A percentile compares a stretch with the other conserved stretches of the same genome.
Conservation (phyloP, 2,113 vertebrate species). For the Onychorhynchus coronatus region DNA sequence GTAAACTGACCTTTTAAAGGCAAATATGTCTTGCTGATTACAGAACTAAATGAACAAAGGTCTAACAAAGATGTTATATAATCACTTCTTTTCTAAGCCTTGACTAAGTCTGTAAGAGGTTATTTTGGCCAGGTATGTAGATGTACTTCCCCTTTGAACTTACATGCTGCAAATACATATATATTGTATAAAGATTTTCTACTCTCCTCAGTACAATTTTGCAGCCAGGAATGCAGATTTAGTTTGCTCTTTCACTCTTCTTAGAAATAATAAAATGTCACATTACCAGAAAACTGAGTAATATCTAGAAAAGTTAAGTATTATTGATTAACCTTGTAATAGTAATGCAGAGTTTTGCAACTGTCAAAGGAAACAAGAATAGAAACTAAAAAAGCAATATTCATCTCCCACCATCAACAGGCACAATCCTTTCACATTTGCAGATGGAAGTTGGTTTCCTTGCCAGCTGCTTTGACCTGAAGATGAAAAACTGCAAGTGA, state of each 20-base stretch:
- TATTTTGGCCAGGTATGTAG: neutral
- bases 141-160: neutral
- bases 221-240: neutral
- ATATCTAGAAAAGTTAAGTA: neutral
- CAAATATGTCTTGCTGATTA: constrained; percentile 11
- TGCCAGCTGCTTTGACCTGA: neutral
- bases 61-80: neutral
- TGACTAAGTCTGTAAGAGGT: neutral
- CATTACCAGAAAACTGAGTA: neutral
- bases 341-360: neutral
- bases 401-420: neutral
- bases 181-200: neutral
- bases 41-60: constrained; percentile 19
- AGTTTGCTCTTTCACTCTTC: neutral
- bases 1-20: constrained; percentile 40
- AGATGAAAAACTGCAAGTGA: neutral
- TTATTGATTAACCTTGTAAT: neutral
- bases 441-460: neutral
- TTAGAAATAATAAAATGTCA: neutral
- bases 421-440: neutral
- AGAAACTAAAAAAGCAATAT: neutral
- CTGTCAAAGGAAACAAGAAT: neutral
- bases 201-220: neutral
- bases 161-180: neutral
- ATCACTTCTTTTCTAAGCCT: neutral